A percentile compares a stretch with the other conserved stretches of the same genome.
Conservation (phyloP, 2,797 vertebrate species). For the Myotis findleyi region DNA sequence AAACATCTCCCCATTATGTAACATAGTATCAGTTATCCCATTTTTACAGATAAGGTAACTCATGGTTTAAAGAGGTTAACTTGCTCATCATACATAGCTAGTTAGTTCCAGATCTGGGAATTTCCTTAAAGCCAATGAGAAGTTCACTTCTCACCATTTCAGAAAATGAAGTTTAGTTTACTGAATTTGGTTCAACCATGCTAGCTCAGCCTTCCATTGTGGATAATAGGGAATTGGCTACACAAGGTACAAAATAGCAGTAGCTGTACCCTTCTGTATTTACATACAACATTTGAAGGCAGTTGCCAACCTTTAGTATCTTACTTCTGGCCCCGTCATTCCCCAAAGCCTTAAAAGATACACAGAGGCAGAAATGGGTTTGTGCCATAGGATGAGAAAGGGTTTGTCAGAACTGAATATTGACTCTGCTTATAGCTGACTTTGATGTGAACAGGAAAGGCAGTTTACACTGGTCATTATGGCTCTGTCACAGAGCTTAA, state of each 20-base stretch:
- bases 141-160: neutral
- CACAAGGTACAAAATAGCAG: neutral
- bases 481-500: neutral
- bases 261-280: neutral
- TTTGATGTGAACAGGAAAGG: neutral
- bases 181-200: constrained; percentile 3
- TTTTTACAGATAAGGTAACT: constrained; percentile 32
- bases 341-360: neutral
- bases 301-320: neutral
- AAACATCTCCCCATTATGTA: neutral
- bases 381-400: neutral
- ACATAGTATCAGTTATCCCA: neutral
- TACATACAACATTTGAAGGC: neutral
- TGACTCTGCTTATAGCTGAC: neutral
- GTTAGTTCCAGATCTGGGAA: neutral
- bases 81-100: neutral
- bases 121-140: neutral
- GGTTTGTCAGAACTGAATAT: neutral
- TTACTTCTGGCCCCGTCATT: neutral
- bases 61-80: neutral
- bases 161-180: neutral
- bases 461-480: neutral
- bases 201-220: neutral
- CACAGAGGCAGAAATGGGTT: neutral
- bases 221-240: neutral